phyloP scores from a whole-genome alignment of 2,888 invertebrate species.

The Chironomus tentans region DNA sequence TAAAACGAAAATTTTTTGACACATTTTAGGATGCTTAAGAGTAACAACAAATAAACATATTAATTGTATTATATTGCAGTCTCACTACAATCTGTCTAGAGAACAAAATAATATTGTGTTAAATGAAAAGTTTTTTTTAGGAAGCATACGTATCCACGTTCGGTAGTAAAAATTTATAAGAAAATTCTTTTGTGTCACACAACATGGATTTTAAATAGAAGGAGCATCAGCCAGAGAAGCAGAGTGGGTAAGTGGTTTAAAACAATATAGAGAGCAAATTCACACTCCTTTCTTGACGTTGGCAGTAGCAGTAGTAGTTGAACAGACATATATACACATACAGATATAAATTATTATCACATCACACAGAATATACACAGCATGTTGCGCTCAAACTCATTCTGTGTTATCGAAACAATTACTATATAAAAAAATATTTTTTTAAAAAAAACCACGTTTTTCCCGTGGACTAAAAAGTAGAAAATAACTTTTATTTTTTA shows the following conservation, averaged over 20 bases:
- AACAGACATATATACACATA: neutral
- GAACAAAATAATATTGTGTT: too few species aligned
- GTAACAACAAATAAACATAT: too few species aligned
- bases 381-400: neutral
- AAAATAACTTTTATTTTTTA: too few species aligned
- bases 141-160: neutral
- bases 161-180: neutral
- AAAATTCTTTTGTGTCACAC: constrained; percentile 8
- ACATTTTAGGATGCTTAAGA: neutral
- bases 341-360: neutral
- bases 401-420: neutral
- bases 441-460: too few species aligned
- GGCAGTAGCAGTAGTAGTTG: too few species aligned
- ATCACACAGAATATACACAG: neutral
- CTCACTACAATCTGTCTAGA: too few species aligned
- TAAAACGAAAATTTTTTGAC: neutral
- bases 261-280: neutral
- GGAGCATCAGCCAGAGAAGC: neutral
- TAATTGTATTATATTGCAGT: too few species aligned
- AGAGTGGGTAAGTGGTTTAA: neutral
- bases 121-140: neutral
- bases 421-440: too few species aligned
- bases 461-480: too few species aligned
- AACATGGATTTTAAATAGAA: neutral
- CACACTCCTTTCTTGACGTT: neutral